Percentiles rank a stretch among this genome's conserved stretches.
Conservation (phyloP, 1,140 invertebrate genomes). For the Temnothorax nylanderi region DNA sequence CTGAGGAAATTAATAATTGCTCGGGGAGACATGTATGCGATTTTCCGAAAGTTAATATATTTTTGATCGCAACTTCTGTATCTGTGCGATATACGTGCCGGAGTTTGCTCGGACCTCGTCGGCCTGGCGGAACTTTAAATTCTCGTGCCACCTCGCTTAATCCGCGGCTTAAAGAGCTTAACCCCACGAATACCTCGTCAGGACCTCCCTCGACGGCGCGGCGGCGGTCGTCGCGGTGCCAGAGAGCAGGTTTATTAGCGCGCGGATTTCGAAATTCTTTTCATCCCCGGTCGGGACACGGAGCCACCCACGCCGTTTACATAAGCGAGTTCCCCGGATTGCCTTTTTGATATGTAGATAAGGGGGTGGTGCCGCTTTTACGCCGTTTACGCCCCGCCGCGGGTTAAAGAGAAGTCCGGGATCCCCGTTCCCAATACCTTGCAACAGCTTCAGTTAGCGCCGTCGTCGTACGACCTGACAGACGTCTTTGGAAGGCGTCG, state of each 20-base stretch:
- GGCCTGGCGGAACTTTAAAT: conserved; percentile 81
- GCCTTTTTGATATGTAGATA: conserved; percentile 87
- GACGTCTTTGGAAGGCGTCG: conserved; percentile 9
- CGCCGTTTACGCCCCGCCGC: conserved; percentile 82
- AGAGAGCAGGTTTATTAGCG: conserved; percentile 85
- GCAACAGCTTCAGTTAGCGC: conserved; percentile 51
- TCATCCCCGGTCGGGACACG: conserved; percentile 81
- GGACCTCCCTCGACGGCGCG: conserved; percentile 69
- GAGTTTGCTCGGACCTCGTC: conserved; percentile 47
- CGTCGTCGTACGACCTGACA: conserved; percentile 20
- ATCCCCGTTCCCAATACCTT: conserved; percentile 38
- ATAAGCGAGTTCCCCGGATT: conserved; percentile 86
- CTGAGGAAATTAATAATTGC: conserved; percentile 39
- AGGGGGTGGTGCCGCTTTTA: conserved; percentile 83
- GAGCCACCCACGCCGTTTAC: conserved; percentile 84
- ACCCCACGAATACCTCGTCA: conserved; percentile 85
- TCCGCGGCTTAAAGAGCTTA: conserved; percentile 84
- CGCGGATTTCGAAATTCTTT: conserved; percentile 86
- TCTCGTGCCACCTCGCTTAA: conserved; percentile 83
- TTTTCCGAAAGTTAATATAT: conserved; percentile 57
- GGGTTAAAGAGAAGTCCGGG: conserved; percentile 59
- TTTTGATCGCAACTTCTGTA: conserved; percentile 65
- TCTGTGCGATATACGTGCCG: conserved; percentile 32
- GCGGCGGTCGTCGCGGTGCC: conserved; percentile 73
- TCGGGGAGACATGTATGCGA: conserved; percentile 22